Evolutionary conservation across 2,113 vertebrate species (phyloP), one percentile per base, ranked within the genome.

Genomic region (Daboia siamensis): DNA sequence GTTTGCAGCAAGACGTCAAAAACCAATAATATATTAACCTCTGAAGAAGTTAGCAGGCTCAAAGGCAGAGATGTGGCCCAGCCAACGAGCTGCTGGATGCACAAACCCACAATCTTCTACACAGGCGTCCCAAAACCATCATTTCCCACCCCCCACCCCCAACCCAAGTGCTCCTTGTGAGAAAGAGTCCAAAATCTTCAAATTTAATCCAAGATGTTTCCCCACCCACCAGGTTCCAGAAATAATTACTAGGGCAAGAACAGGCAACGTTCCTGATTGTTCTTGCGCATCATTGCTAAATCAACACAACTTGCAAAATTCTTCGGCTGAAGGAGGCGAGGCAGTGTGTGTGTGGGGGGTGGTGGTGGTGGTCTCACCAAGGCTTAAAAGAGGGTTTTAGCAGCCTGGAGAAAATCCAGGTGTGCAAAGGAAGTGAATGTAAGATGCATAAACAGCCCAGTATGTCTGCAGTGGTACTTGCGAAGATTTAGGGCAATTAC

Each of bases 101-200:
- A n/a, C 12, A n/a, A n/a, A 69, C 29, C 29, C 29, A n/a, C 1
- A n/a, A 13, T n/a, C 29, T 5, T n/a, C 26, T 69, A n/a, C 1
- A 26, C 12, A 4, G 26, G 61, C 29, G 13, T 5, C 11, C 61
- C 10, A 69, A 69, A n/a, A n/a, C 1, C 61, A 5, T 11, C 4
- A 0, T 0, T n/a, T n/a, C 11, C 11, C 9, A 1, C 6, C 3
- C 24, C 0, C 4, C 55, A 20, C 15, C 1, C 48, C 1, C 48
- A 51, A 51, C 9, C 61, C 26, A 29, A 4, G 10, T 29, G 61
- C 61, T 64, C 61, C 24, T 29, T 64, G 26, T 64, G 61, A 12
- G 24, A 55, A 55, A 55, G 3, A 12, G 64, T 15, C 64, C 59
- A 29, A 61, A 9, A 17, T 29, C 64, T 74, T 74, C 64, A 17